A percentile compares a stretch with the other conserved stretches of the same genome.
Conservation (phyloP, 2,797 vertebrate species). For the Avahi laniger region DNA sequence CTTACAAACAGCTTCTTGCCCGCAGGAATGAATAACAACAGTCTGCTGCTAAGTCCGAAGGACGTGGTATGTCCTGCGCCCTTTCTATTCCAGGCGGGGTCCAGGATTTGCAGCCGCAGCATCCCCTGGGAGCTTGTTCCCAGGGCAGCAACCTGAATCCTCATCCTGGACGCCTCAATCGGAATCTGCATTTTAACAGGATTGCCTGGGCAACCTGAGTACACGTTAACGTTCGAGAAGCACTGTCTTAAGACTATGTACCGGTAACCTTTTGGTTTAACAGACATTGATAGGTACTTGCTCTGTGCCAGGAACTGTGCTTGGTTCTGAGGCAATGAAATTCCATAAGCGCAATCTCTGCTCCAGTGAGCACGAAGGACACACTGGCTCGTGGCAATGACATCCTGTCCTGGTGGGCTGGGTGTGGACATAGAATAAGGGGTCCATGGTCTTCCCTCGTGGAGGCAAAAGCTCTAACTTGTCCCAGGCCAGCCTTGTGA, state of each 20-base stretch:
- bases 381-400: background rate
- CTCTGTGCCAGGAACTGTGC: background rate
- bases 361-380: background rate
- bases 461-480: background rate
- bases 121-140: background rate
- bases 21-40: background rate
- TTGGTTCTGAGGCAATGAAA: background rate
- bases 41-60: background rate
- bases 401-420: too few relatives aligned
- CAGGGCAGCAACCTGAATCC: background rate
- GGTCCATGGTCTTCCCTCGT: background rate
- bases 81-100: background rate
- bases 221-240: background rate
- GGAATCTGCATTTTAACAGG: background rate
- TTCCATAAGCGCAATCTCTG: background rate
- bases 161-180: background rate
- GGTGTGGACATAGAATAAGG: background rate
- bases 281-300: background rate
- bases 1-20: background rate
- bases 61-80: background rate
- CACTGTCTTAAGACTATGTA: background rate
- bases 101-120: background rate
- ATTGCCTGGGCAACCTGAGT: background rate
- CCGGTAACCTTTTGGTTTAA: background rate
- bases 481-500: background rate